phyloP scores from a whole-genome alignment of 2,888 invertebrate species.

The Cremastinae sp. region DNA sequence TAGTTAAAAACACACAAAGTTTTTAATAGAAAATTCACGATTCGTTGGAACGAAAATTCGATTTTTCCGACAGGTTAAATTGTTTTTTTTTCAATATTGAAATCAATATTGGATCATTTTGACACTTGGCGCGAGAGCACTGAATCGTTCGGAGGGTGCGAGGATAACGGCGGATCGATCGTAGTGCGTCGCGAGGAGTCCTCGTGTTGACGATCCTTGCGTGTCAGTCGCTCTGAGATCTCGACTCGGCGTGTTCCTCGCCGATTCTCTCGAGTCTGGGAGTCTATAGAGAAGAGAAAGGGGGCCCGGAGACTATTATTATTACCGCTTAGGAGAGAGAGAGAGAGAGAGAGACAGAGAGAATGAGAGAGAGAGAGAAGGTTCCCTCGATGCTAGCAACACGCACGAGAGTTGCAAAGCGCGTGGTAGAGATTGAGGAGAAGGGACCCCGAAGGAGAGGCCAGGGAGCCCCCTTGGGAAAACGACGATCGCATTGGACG shows the following conservation, averaged over 20 bases:
- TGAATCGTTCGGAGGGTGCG: constrained; percentile 24
- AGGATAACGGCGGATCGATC: constrained; percentile 54
- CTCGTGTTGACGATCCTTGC: constrained; percentile 18
- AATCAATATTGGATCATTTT: no score
- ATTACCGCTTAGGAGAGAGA: constrained; percentile 64
- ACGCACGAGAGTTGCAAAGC: constrained; percentile 56
- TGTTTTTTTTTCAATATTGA: no score
- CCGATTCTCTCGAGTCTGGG: constrained; percentile 30
- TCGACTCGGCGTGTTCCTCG: no score
- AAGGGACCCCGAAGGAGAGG: constrained; percentile 76
- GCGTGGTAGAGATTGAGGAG: constrained; percentile 64
- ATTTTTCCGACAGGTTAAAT: no score
- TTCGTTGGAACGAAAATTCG: no score
- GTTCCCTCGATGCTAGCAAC: constrained; percentile 72
- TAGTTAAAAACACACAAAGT: no score
- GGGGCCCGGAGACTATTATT: constrained; percentile 70
- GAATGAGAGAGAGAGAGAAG: constrained; percentile 67
- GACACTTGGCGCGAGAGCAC: constrained; percentile 14
- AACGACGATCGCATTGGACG: constrained; percentile 79
- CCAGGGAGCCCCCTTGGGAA: constrained; percentile 77
- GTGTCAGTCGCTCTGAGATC: neutral
- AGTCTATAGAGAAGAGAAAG: constrained; percentile 55
- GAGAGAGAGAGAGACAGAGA: constrained; percentile 56
- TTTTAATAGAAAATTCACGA: no score
- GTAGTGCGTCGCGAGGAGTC: constrained; percentile 16